Percentiles rank a stretch among this genome's conserved stretches.
Evolutionary conservation across 2,113 vertebrate genomes (phyloP).

Genomic region (Peromyscus leucopus): DNA sequence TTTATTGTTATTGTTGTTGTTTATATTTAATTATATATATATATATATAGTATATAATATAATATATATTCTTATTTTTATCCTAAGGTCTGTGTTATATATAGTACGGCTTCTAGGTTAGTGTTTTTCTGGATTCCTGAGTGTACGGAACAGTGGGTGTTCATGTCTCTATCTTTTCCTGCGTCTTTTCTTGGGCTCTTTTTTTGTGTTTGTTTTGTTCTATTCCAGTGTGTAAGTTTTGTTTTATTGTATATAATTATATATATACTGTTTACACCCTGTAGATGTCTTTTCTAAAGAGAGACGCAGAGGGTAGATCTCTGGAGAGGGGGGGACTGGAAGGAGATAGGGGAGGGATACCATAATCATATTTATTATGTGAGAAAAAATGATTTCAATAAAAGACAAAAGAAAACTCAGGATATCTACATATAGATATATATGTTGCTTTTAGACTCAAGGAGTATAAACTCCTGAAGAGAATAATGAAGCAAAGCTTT

Average conservation of each 20-base stretch:
- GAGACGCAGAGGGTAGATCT: background rate
- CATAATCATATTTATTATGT: background rate
- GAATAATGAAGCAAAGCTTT: background rate
- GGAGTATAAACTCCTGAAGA: background rate
- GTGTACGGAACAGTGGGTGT: background rate
- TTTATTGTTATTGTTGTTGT: no score
- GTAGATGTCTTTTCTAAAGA: background rate
- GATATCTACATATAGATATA: no score
- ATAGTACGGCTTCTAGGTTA: background rate
- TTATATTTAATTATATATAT: background rate
- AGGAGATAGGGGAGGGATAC: no score
- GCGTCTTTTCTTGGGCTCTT: background rate
- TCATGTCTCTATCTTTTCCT: no score
- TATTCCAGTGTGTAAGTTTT: background rate
- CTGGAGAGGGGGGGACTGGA: no score
- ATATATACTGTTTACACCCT: background rate
- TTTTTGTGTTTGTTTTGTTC: background rate
- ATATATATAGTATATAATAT: background rate
- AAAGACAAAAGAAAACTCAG: background rate
- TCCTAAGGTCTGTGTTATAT: background rate
- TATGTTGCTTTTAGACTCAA: background rate
- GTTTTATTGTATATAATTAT: background rate
- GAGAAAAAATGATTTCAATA: background rate
- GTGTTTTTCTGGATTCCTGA: background rate
- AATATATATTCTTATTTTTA: background rate